A percentile compares a stretch with the other conserved stretches of the same genome.
Conservation (phyloP, 1,140 invertebrate species). For the Drosophila bocqueti region DNA sequence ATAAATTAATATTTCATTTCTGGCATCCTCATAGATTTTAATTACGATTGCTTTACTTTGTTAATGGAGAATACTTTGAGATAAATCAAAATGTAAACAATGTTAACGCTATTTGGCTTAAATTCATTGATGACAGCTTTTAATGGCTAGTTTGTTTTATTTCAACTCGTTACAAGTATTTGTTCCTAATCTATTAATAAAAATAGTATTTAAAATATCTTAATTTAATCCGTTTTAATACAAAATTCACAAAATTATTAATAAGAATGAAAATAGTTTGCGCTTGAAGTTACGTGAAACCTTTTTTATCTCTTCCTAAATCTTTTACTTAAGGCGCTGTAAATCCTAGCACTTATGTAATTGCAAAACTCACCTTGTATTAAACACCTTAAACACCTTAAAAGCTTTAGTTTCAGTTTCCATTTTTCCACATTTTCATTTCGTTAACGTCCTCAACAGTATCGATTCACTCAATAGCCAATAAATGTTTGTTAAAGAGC, state of each 20-base stretch:
- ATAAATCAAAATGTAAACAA: neutral
- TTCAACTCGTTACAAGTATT: too few relatives aligned
- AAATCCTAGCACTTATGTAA: neutral
- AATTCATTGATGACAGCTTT: neutral
- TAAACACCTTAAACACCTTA: constrained; percentile 6
- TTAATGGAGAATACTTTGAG: neutral
- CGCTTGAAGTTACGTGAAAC: neutral
- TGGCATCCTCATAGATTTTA: neutral
- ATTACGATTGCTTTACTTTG: neutral
- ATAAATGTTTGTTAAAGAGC: constrained; percentile 30
- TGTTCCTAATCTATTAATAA: neutral
- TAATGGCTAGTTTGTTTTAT: neutral
- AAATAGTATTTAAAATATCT: neutral
- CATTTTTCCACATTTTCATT: neutral
- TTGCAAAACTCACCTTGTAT: too few relatives aligned
- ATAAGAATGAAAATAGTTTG: neutral
- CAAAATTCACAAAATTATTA: neutral
- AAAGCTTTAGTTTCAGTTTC: constrained; percentile 11
- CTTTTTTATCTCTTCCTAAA: neutral
- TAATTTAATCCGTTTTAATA: neutral
- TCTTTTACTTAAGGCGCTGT: neutral
- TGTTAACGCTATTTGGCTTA: neutral
- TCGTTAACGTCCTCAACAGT: constrained; percentile 7
- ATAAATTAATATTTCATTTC: neutral
- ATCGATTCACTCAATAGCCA: constrained; percentile 35